These are phyloP conservation scores for Gymnocheta viridis DNA, from an alignment of 2,888 invertebrate genomes.

Conservation along the genomic window DNA sequence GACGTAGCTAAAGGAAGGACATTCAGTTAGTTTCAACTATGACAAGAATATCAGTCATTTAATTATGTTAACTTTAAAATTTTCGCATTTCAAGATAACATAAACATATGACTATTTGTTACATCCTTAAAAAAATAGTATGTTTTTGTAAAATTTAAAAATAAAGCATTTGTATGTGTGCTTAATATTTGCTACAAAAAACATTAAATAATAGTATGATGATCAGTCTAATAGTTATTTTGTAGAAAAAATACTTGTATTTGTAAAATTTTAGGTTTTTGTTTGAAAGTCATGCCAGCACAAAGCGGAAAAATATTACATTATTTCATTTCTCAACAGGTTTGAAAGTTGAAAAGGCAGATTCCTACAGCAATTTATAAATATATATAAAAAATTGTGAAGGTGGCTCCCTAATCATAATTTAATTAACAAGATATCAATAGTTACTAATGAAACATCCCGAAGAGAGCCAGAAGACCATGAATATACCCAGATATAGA, in stretches of 20 bases:
- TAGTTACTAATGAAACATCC: no score
- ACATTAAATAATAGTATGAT: slow-evolving; percentile 57
- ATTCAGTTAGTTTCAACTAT: slow-evolving; percentile 15
- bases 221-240: slow-evolving; percentile 68
- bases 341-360: background rate
- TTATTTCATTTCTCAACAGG: background rate
- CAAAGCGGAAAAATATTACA: background rate
- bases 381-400: no score
- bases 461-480: no score
- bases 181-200: slow-evolving; percentile 44
- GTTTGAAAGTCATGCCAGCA: background rate
- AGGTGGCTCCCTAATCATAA: no score
- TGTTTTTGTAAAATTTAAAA: slow-evolving; percentile 31
- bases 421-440: no score
- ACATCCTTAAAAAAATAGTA: slow-evolving; percentile 23
- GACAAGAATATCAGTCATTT: slow-evolving; percentile 29
- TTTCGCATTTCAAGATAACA: background rate
- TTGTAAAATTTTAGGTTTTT: slow-evolving; percentile 50
- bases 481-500: no score
- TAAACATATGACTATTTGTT: background rate
- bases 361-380: no score
- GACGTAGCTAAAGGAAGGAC: slow-evolving; percentile 19
- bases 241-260: slow-evolving; percentile 60
- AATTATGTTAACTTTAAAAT: slow-evolving; percentile 11
- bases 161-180: slow-evolving; percentile 48